Conservation (phyloP, 2,113 vertebrate species). For the Ammodytes dubius region DNA sequence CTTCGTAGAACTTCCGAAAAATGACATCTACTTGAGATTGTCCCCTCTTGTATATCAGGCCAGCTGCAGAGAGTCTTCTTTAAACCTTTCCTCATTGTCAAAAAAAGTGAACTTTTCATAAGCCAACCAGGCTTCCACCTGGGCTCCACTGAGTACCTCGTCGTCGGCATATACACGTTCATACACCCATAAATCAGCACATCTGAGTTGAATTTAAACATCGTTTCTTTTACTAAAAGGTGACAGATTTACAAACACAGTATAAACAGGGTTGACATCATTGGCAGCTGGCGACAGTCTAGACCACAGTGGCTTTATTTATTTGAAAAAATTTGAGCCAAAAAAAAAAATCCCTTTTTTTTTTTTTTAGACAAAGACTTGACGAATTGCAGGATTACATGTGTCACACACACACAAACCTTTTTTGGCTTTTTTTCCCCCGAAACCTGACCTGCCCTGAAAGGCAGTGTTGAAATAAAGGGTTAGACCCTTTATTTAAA, state of each 20-base stretch:
- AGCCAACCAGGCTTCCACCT: slow-evolving; percentile 46
- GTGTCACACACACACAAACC: slow-evolving; percentile 68
- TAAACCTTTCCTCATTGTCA: slow-evolving; percentile 51
- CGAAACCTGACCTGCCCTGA: slow-evolving; percentile 66
- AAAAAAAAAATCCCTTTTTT: slow-evolving; percentile 42
- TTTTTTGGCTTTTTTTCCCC: slow-evolving; percentile 65
- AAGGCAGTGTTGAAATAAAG: slow-evolving; percentile 60
- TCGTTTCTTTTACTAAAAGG: slow-evolving; percentile 69
- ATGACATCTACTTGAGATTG: slow-evolving; percentile 32
- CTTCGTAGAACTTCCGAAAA: slow-evolving; percentile 57
- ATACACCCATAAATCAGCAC: slow-evolving; percentile 70
- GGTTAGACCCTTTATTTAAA: slow-evolving; percentile 55
- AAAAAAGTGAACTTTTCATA: slow-evolving; percentile 55
- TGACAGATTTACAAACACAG: slow-evolving; percentile 79
- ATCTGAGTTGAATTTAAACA: slow-evolving; percentile 69
- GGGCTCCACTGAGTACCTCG: slow-evolving; percentile 66
- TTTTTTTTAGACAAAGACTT: slow-evolving; percentile 62
- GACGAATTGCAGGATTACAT: slow-evolving; percentile 67
- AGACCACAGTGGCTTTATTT: slow-evolving; percentile 75
- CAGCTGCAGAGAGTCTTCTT: slow-evolving; percentile 74
- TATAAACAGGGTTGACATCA: slow-evolving; percentile 81
- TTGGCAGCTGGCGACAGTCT: slow-evolving; percentile 77
- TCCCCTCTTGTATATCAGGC: slow-evolving; percentile 73
- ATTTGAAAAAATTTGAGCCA: slow-evolving; percentile 51
- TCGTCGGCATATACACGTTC: slow-evolving; percentile 49